Evolutionary conservation across 2,113 vertebrate genomes (phyloP).

Genomic region (Psammodynastes pulverulentus): DNA sequence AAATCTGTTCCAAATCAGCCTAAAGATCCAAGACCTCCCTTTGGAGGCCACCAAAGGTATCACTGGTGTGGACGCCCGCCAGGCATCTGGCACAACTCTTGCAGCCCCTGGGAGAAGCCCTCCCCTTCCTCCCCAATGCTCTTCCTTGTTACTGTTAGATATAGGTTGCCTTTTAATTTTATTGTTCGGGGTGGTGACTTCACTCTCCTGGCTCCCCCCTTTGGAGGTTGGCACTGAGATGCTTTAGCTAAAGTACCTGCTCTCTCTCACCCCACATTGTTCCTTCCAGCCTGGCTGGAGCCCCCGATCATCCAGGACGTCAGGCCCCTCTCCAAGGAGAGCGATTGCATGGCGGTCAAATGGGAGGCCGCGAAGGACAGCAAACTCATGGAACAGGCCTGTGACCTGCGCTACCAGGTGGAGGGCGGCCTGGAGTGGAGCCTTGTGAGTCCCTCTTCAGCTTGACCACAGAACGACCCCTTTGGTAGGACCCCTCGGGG

Average conservation of each 20-base stretch:
- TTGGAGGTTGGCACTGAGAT: neutral
- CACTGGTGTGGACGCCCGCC: neutral
- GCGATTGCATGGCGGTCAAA: conserved; percentile 56
- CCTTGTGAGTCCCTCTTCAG: conserved; percentile 41
- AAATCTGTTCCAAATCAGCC: neutral
- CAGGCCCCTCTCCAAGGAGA: conserved; percentile 40
- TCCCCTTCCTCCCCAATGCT: neutral
- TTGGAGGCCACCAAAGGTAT: neutral
- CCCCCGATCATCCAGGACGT: conserved; percentile 54
- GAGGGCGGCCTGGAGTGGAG: conserved; percentile 51
- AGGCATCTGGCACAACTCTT: neutral
- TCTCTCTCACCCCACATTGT: neutral
- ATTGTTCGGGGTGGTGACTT: neutral
- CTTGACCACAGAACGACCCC: neutral
- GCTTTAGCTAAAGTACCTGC: neutral
- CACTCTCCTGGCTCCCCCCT: neutral
- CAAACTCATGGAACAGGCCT: conserved; percentile 54
- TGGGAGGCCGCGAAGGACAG: conserved; percentile 53
- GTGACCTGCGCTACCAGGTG: conserved; percentile 66
- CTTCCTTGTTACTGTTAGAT: neutral
- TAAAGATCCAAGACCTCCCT: neutral
- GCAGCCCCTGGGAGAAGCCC: neutral
- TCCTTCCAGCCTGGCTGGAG: conserved; percentile 69
- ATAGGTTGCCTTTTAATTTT: neutral
- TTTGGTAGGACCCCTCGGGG: neutral